A percentile compares a stretch with the other conserved stretches of the same genome.
phyloP scores from a whole-genome alignment of 1,140 invertebrate species.

The Oryzaephilus surinamensis region DNA sequence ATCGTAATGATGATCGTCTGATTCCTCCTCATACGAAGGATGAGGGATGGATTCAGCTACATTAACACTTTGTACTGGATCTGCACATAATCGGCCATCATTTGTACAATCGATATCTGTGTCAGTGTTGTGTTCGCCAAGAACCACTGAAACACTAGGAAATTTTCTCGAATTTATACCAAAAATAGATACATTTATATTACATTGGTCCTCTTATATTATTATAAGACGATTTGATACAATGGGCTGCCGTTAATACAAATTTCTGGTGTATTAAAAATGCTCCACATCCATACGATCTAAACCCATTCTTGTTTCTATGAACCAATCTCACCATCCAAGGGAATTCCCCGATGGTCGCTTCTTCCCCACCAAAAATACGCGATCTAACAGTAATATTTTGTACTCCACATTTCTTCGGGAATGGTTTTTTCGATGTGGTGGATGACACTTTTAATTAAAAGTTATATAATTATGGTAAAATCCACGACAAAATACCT shows the following conservation, averaged over 20 bases:
- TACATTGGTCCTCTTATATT: conserved; percentile 19
- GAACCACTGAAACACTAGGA: conserved; percentile 30
- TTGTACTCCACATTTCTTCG: conserved; percentile 26
- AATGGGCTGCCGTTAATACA: conserved; percentile 47
- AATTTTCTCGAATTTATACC: neutral
- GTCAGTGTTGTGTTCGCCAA: conserved; percentile 43
- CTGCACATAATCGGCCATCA: conserved; percentile 30
- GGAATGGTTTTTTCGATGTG: conserved; percentile 10
- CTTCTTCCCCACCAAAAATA: conserved; percentile 31
- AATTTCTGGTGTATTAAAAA: conserved; percentile 39
- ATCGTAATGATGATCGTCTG: conserved; percentile 42
- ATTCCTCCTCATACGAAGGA: conserved; percentile 38
- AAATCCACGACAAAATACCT: neutral
- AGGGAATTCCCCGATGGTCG: conserved; percentile 44
- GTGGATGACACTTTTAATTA: too few species aligned
- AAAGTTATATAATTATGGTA: too few species aligned
- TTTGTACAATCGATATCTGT: conserved; percentile 37
- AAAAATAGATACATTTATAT: conserved; percentile 6
- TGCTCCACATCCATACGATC: conserved; percentile 38
- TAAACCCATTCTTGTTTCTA: conserved; percentile 14
- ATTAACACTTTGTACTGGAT: conserved; percentile 35
- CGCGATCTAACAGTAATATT: conserved; percentile 15
- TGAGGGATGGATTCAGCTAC: conserved; percentile 42
- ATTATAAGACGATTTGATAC: conserved; percentile 26
- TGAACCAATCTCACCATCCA: conserved; percentile 34